These are phyloP conservation scores for Cariama cristata DNA, from an alignment of 2,113 vertebrate genomes.

Conservation along the genomic window DNA sequence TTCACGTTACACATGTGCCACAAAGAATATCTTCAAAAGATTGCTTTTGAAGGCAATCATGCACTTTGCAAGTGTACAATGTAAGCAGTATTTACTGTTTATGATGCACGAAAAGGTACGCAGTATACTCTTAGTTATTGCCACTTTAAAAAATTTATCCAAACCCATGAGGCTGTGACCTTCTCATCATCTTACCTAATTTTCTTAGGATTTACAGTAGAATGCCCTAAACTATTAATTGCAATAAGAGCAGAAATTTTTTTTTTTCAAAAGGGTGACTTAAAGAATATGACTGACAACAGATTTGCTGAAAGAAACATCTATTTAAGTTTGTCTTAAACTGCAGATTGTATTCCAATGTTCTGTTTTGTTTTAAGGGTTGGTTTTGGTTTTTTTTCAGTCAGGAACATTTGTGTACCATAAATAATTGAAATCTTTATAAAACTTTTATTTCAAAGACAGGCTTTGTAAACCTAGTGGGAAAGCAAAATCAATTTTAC, in stretches of 20 bases:
- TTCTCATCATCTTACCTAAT: not conserved
- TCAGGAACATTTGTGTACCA: not conserved
- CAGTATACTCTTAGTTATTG: not conserved
- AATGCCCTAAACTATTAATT: not conserved
- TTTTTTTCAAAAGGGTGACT: not conserved
- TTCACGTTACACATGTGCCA: not conserved
- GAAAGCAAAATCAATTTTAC: slow-evolving; percentile 23
- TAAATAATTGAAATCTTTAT: not conserved
- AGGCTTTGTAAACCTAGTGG: not conserved
- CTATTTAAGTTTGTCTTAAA: not conserved
- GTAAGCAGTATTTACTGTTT: not conserved
- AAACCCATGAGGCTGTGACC: not conserved
- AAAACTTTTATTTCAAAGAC: not conserved
- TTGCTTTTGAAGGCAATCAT: not conserved
- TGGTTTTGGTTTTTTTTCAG: not conserved
- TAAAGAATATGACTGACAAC: not conserved
- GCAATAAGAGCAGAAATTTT: not conserved
- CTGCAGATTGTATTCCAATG: not conserved
- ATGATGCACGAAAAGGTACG: not conserved
- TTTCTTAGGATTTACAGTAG: not conserved
- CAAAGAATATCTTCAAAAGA: not conserved
- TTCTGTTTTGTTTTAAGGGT: not conserved
- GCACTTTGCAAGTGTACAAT: not conserved
- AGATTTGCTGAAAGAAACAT: not conserved
- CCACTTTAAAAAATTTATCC: not conserved